Evolutionary conservation across 1,140 invertebrate species (phyloP), one percentile per base, ranked within the genome.

Genomic region (Anoplolepis gracilipes): DNA sequence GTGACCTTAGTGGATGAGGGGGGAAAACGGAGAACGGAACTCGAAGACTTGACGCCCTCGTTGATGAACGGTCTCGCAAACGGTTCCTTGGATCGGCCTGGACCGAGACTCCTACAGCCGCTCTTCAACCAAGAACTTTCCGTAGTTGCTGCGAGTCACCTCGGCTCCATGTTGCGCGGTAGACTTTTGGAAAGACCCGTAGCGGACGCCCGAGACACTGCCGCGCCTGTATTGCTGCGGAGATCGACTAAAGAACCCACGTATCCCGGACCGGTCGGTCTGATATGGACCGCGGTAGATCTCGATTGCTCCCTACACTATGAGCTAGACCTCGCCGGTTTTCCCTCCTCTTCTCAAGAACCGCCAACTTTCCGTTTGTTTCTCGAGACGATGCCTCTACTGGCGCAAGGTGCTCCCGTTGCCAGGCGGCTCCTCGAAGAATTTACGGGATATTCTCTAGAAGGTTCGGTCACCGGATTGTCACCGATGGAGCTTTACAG

Each of bases 231-330:
- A 6, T 91, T 98, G 2, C 92, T 98, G 4, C 96, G 96, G 49
- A 94, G 96, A 5, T 73, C 73, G 25, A 88, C 82, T 11, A 88
- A 86, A 39, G 95, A 96, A 7, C 95, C 96, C 30, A 93, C 95
- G 0, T 88, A 93, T 16, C 95, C 95, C 0, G 95, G 95, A 3
- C 93, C 96, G 3, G 96, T 97, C n/a, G 98, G 97, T 22, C 95
- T 98, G 42, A 97, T 97, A 16, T 99, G 98, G 98, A 94, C 97
- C 53, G 96, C 96, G 1, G 96, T 99, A 5, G 98, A 98, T 92
- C 95, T 96, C 1, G 96, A 98, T 55, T 99, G 98, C 92, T 96
- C 97, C 87, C 93, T 98, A 1, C 97, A 98, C 91, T 99, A 98
- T 90, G 98, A 98, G 93, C 96, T 98, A 28, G 93, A 94, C 53